Evolutionary conservation across 2,888 invertebrate genomes (phyloP), one percentile per base, ranked within the genome.

Genomic region (Peribatodes rhomboidaria): DNA sequence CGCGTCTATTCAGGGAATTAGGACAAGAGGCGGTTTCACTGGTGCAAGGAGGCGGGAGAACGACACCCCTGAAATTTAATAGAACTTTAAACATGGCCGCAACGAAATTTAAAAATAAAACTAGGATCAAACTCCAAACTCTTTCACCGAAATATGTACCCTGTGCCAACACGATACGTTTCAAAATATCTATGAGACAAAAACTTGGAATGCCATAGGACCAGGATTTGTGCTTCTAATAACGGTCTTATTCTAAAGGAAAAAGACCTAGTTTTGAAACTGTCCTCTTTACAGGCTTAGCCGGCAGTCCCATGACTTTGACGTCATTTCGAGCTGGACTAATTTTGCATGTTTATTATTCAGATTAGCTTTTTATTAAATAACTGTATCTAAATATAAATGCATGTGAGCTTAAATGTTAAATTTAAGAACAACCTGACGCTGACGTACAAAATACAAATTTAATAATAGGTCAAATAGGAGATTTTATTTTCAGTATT

Each of bases 1-100:
- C 82, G 80, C 81, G 77, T 80, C 81, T 86, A 85, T 86, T 88
- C 84, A 74, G 81, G 84, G 85, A 87, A 81, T 81, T 72, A 78
- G 77, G 75, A 67, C 80, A 77, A 83, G 85, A 87, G 89, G 89
- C 87, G 88, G 87, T 77, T 81, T 82, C 77, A 74, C 70, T 70
- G 74, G 50, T 50, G 11, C 60, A 65, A 70, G 83, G 83, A 84
- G 86, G 85, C 81, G 85, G 83, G 84, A 84, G 77, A 79, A 64
- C 56, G 76, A 75, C 76, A 79, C 75, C 81, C 79, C 79, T 80
- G 77, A 82, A 80, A 77, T 78, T 65, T 63, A 65, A 68, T 78
- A 69, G 75, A 82, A 71, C 77, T 75, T 73, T 61, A 72, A 75
- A 76, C 60, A 79, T 81, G 79, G 79, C 78, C 74, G 83, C 72